Evolutionary conservation across 2,113 vertebrate species (phyloP).

Genomic region (Rhizomys pruinosus): DNA sequence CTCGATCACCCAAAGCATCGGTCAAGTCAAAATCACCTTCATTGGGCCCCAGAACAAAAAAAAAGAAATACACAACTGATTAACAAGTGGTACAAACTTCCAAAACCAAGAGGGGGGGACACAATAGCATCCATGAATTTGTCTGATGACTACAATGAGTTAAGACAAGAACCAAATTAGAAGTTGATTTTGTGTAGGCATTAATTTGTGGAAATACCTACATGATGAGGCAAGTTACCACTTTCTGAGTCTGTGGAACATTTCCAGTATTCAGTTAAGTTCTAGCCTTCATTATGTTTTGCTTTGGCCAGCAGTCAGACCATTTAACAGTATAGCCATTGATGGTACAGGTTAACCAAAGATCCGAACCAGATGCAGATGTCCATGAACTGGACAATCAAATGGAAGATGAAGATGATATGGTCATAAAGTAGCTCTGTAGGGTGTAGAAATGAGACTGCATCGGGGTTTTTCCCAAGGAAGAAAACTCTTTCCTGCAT

Average conservation of each 20-base stretch:
- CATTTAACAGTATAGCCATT: not conserved
- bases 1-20: not conserved
- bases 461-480: not conserved
- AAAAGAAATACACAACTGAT: not conserved
- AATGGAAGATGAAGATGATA: not conserved
- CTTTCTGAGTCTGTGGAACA: not conserved
- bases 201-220: no score
- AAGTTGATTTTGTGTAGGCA: not conserved
- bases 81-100: not conserved
- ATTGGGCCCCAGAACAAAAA: not conserved
- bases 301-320: not conserved
- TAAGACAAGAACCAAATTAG: not conserved
- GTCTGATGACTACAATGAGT: not conserved
- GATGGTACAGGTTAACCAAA: not conserved
- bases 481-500: not conserved
- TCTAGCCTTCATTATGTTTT: not conserved
- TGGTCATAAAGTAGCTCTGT: not conserved
- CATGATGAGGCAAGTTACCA: not conserved
- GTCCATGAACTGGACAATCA: not conserved
- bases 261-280: not conserved
- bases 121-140: not conserved
- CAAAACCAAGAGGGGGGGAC: not conserved
- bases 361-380: not conserved
- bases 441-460: not conserved
- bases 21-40: not conserved